Conservation (phyloP, 2,888 invertebrate genomes). For the Elaeidobius kamerunicus region DNA sequence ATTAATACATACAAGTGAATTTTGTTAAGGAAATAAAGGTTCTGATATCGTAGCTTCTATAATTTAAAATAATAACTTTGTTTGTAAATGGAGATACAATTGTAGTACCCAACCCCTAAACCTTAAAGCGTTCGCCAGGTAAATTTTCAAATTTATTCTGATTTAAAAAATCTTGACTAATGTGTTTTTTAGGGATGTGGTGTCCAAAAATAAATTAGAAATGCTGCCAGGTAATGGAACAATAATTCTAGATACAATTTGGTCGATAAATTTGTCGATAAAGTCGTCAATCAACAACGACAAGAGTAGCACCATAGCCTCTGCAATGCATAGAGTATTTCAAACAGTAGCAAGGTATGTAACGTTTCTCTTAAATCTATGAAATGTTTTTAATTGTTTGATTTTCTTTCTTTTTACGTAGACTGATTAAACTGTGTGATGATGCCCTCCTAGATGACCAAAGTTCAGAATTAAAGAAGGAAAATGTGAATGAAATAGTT, state of each 20-base stretch:
- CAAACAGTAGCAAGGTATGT: slow-evolving; percentile 29
- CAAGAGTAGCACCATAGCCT: slow-evolving; percentile 64
- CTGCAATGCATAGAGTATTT: slow-evolving; percentile 79
- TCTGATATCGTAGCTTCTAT: no score
- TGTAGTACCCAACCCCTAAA: no score
- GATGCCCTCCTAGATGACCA: slow-evolving; percentile 77
- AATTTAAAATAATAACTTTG: no score
- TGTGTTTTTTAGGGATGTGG: slow-evolving; percentile 71
- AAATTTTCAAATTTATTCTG: no score
- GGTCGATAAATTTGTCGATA: slow-evolving; percentile 69
- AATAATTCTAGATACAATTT: slow-evolving; percentile 88
- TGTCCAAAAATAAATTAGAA: slow-evolving; percentile 86
- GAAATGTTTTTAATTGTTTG: slow-evolving; percentile 4
- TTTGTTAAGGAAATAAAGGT: no score
- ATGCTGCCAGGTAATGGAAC: slow-evolving; percentile 93
- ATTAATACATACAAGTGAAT: no score
- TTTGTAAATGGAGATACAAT: no score
- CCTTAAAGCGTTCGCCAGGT: no score
- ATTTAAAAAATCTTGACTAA: no score
- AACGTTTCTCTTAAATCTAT: not conserved
- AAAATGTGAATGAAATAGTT: slow-evolving; percentile 64
- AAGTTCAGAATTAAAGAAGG: slow-evolving; percentile 61
- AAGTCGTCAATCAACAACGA: slow-evolving; percentile 46
- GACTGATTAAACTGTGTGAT: slow-evolving; percentile 86
- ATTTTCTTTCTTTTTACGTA: no score